Percentiles rank a stretch among this genome's conserved stretches.
These are phyloP conservation scores for Drosophila recens DNA, from an alignment of 2,888 invertebrate species.

Conservation along the genomic window DNA sequence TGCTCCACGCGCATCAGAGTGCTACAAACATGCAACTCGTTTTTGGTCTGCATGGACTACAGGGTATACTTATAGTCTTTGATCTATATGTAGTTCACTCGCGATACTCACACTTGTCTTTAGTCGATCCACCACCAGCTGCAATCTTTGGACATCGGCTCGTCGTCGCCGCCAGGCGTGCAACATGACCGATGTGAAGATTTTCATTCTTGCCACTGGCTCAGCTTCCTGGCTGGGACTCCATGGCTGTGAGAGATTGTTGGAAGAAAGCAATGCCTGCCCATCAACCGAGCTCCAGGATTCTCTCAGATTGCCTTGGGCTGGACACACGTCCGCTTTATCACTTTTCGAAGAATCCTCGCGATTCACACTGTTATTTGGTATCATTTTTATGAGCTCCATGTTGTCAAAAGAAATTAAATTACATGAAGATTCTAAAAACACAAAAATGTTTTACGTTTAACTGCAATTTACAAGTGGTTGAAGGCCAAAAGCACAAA, in stretches of 20 bases:
- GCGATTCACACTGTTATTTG: not conserved
- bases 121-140: constrained; percentile 58
- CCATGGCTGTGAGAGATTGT: not conserved
- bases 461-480: constrained; percentile 52
- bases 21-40: constrained; percentile 77
- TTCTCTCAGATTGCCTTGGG: not conserved
- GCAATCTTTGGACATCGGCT: constrained; percentile 72
- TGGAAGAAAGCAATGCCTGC: not conserved
- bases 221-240: not conserved
- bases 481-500: constrained; percentile 24
- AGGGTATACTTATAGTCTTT: not conserved
- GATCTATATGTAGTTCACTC: too few species aligned
- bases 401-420: constrained; percentile 2
- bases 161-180: constrained; percentile 82
- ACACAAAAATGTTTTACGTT: constrained; percentile 16
- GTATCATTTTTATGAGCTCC: constrained; percentile 10
- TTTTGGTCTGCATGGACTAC: constrained; percentile 72
- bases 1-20: constrained; percentile 80
- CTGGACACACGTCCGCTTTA: not conserved
- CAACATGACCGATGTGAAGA: constrained; percentile 79
- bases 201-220: constrained; percentile 66
- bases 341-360: not conserved
- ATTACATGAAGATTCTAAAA: constrained; percentile 10
- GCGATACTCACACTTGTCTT: constrained; percentile 64
- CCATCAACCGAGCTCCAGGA: constrained; percentile 2